Conservation (phyloP, 2,797 vertebrate genomes). For the Luscinia luscinia region DNA sequence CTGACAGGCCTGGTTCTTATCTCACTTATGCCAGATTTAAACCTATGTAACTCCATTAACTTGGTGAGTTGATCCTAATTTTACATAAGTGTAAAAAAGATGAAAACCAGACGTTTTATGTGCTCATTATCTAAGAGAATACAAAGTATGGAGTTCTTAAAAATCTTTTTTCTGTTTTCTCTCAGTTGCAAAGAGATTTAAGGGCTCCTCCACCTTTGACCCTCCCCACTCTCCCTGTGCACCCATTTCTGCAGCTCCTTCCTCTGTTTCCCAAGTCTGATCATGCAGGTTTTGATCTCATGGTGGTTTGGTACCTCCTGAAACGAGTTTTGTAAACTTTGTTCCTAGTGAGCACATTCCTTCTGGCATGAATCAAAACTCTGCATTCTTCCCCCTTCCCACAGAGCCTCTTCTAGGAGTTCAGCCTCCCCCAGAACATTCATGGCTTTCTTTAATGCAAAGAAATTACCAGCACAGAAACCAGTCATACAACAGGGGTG, state of each 20-base stretch:
- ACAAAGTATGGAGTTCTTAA: constrained; percentile 8
- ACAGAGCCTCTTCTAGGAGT: background rate
- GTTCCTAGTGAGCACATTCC: constrained; percentile 8
- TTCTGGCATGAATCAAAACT: constrained; percentile 35
- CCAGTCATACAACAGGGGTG: background rate
- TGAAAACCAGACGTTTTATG: constrained; percentile 52
- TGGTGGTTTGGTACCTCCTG: constrained; percentile 8
- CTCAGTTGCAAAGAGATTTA: constrained; percentile 23
- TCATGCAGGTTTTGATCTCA: background rate
- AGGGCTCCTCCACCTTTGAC: constrained; percentile 15
- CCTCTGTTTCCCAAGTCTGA: background rate
- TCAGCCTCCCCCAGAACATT: background rate
- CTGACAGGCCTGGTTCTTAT: constrained; percentile 58
- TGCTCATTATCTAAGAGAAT: constrained; percentile 45
- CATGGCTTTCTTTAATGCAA: background rate
- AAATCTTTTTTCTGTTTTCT: constrained; percentile 25
- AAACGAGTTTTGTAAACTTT: constrained; percentile 21
- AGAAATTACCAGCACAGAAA: background rate
- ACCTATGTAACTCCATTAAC: constrained; percentile 67
- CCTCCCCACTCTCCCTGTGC: background rate
- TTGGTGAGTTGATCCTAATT: constrained; percentile 62
- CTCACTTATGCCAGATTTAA: constrained; percentile 62
- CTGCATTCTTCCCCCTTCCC: constrained; percentile 6
- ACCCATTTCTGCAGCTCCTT: background rate
- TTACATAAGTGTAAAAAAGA: constrained; percentile 68